Percentiles rank a stretch among this genome's conserved stretches.
These are phyloP conservation scores for Thamnophis sirtalis DNA, from an alignment of 2,113 vertebrate species.

Conservation along the genomic window DNA sequence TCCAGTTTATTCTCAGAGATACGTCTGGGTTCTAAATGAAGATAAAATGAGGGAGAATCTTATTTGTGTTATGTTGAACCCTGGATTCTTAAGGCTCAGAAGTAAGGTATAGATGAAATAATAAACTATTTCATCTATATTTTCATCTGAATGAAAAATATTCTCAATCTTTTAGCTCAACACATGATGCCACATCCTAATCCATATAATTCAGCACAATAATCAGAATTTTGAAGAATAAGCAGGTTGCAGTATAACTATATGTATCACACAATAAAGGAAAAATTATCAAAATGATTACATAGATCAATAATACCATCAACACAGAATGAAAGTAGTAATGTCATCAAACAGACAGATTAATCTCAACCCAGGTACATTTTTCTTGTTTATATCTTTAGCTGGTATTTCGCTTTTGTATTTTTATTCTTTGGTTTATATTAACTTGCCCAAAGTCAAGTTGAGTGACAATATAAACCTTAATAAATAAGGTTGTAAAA, in stretches of 20 bases:
- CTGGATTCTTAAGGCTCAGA: not conserved
- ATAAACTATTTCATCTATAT: not conserved
- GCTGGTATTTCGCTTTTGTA: not conserved
- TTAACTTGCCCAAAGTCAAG: not conserved
- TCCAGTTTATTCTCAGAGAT: not conserved
- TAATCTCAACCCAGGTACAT: not conserved
- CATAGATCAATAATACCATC: not conserved
- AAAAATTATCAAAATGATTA: not conserved
- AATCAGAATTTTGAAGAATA: not conserved
- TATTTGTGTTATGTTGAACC: not conserved
- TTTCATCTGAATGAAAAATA: not conserved
- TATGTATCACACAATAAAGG: not conserved
- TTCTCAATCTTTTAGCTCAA: not conserved
- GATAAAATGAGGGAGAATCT: not conserved
- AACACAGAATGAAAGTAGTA: not conserved
- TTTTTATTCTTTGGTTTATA: not conserved
- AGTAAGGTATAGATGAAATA: not conserved
- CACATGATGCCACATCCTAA: not conserved
- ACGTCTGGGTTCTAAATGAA: not conserved
- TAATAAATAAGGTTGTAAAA: not conserved
- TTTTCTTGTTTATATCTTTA: not conserved
- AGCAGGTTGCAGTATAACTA: not conserved
- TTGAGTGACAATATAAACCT: not conserved
- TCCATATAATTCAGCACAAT: not conserved
- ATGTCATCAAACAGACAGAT: not conserved